Evolutionary conservation across 2,888 invertebrate genomes (phyloP).

Genomic region (Acrobasis consociella): DNA sequence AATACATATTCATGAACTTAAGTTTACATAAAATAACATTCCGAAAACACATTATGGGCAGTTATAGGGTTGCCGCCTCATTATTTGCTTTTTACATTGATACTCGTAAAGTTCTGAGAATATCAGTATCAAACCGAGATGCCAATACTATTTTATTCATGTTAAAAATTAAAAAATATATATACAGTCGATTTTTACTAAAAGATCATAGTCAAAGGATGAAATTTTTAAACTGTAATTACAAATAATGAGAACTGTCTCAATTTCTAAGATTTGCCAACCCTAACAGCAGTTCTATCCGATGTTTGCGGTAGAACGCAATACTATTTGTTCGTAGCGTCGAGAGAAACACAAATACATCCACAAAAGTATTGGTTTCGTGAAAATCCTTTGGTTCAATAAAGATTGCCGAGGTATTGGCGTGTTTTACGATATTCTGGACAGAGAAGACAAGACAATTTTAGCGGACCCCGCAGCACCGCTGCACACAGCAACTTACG

Average conservation of each 20-base stretch:
- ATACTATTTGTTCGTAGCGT: slow-evolving; percentile 1
- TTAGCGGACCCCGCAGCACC: neutral
- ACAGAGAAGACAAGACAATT: neutral
- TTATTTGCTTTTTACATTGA: neutral
- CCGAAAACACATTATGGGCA: slow-evolving; percentile 1
- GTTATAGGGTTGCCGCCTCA: neutral
- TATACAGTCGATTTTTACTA: no score
- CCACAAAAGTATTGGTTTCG: slow-evolving; percentile 9
- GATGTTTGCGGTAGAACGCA: slow-evolving; percentile 1
- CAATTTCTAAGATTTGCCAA: neutral
- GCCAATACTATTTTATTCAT: no score
- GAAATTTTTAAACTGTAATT: neutral
- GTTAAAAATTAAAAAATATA: no score
- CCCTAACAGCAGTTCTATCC: neutral
- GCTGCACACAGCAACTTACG: no score
- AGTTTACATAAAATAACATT: slow-evolving; percentile 16
- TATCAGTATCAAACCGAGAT: no score
- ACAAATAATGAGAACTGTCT: neutral
- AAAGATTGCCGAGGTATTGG: neutral
- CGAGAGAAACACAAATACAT: slow-evolving; percentile 3
- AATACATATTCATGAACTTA: slow-evolving; percentile 12
- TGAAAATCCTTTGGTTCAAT: slow-evolving; percentile 9
- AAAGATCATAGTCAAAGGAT: no score
- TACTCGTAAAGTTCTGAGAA: no score
- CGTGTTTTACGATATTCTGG: neutral